phyloP scores from a whole-genome alignment of 2,888 invertebrate genomes.

The Terebella lapidaria region DNA sequence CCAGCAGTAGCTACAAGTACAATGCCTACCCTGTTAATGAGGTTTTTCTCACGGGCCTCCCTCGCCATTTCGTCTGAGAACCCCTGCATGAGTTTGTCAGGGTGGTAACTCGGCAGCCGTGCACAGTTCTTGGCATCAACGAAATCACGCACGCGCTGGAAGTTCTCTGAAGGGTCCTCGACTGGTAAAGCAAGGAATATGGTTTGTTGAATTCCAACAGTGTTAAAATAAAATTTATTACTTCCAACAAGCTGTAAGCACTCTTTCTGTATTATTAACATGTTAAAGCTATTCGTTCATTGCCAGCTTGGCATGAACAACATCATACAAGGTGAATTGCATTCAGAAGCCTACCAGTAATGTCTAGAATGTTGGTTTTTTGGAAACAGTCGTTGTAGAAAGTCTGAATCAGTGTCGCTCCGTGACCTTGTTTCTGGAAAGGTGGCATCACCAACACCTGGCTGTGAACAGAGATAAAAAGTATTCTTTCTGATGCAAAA shows the following conservation, averaged over 20 bases:
- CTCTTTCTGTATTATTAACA: no score
- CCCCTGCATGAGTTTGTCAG: constrained; percentile 65
- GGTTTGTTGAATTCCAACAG: no score
- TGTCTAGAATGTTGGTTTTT: constrained; percentile 62
- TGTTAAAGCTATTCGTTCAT: no score
- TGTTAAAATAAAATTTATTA: no score
- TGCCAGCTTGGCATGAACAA: no score
- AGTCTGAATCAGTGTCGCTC: constrained; percentile 68
- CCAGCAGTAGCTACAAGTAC: no score
- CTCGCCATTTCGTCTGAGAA: constrained; percentile 71
- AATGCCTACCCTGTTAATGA: constrained; percentile 62
- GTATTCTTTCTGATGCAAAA: background rate
- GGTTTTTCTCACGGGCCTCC: constrained; percentile 69
- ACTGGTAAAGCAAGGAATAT: constrained; percentile 59
- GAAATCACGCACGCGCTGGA: constrained; percentile 83
- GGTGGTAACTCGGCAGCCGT: constrained; percentile 65
- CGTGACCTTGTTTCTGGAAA: constrained; percentile 79
- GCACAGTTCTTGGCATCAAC: constrained; percentile 75
- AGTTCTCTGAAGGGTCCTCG: constrained; percentile 89
- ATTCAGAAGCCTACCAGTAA: constrained; percentile 65
- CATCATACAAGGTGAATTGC: no score
- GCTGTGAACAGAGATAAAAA: constrained; percentile 55
- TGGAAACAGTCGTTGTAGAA: constrained; percentile 61
- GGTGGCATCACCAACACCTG: constrained; percentile 91
- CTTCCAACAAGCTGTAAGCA: no score